A percentile compares a stretch with the other conserved stretches of the same genome.
phyloP scores from a whole-genome alignment of 2,888 invertebrate species.

The Dendrolimus pini region DNA sequence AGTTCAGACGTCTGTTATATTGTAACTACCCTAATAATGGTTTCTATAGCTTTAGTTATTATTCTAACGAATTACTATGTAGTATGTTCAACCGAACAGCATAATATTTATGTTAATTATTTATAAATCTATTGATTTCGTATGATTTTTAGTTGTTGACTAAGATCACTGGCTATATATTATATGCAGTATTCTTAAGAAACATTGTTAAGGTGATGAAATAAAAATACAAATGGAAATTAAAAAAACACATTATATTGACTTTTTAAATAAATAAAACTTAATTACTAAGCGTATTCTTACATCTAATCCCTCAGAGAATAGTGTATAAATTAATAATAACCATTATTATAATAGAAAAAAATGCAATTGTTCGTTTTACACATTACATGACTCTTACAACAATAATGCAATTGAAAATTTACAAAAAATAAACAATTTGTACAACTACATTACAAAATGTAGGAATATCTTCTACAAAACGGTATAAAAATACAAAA shows the following conservation, averaged over 20 bases:
- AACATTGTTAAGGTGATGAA: constrained; percentile 11
- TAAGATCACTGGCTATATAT: no score
- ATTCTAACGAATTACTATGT: no score
- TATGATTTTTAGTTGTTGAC: no score
- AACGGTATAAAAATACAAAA: constrained; percentile 16
- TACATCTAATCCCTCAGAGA: constrained; percentile 45
- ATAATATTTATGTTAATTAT: no score
- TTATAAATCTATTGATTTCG: no score
- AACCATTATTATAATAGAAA: constrained; percentile 26
- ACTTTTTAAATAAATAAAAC: constrained; percentile 74
- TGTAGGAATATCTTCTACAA: constrained; percentile 6
- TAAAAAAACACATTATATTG: constrained; percentile 72
- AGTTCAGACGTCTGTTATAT: no score
- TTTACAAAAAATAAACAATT: constrained; percentile 7
- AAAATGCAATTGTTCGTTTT: constrained; percentile 50
- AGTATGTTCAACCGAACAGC: no score
- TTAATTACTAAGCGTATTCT: constrained; percentile 67
- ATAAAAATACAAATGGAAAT: constrained; percentile 36
- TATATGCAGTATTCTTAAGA: no score
- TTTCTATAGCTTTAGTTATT: no score
- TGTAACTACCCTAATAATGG: no score
- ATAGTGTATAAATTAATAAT: constrained; percentile 46
- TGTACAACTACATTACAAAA: constrained; percentile 5
- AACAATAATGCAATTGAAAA: constrained; percentile 12
- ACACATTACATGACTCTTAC: constrained; percentile 29